Percentiles rank a stretch among this genome's conserved stretches.
These are phyloP conservation scores for Neodiprion lecontei DNA, from an alignment of 1,140 invertebrate species.

Conservation along the genomic window DNA sequence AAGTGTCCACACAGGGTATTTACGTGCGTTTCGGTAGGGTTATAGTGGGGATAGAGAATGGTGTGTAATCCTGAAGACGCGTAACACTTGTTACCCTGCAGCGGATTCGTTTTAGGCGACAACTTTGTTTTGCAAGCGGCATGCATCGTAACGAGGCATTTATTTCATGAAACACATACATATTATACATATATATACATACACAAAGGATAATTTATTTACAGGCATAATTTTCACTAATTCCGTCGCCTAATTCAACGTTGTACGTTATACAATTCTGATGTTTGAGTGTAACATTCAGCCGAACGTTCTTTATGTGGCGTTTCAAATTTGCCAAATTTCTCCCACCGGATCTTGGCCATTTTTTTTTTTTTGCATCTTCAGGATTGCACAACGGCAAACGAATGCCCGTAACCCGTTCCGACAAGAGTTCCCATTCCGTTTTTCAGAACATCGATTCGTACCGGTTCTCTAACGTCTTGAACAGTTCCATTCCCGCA, in stretches of 20 bases:
- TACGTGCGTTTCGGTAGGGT: neutral
- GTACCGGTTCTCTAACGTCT: constrained; percentile 63
- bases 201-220: too few species aligned
- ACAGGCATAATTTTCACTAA: too few species aligned
- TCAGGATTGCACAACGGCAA: constrained; percentile 57
- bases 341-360: neutral
- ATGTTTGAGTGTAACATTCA: too few species aligned
- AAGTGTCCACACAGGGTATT: neutral
- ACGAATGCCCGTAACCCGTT: constrained; percentile 65
- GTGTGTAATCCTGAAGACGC: neutral
- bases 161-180: too few species aligned
- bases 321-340: too few species aligned
- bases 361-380: constrained; percentile 15
- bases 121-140: too few species aligned
- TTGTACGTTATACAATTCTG: too few species aligned
- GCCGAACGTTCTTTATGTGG: too few species aligned
- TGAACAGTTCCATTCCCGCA: constrained; percentile 75
- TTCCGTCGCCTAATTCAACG: neutral
- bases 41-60: neutral
- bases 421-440: constrained; percentile 54
- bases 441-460: constrained; percentile 47
- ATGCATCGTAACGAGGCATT: too few species aligned
- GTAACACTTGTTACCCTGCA: neutral
- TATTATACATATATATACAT: too few species aligned
- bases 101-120: too few species aligned